Conservation (phyloP, 2,888 invertebrate species). For the Leucophora obtusa region DNA sequence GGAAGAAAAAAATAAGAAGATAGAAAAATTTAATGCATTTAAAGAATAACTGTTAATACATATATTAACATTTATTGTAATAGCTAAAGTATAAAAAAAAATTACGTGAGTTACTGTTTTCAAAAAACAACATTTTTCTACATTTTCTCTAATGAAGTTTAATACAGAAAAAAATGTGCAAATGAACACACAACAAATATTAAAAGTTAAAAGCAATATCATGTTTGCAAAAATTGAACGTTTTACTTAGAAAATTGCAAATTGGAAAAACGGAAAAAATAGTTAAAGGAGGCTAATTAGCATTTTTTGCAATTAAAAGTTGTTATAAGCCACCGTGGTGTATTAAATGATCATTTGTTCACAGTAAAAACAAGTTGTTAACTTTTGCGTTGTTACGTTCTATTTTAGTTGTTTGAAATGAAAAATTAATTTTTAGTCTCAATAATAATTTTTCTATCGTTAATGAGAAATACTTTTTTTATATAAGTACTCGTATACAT, state of each 20-base stretch:
- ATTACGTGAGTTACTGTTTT: background rate
- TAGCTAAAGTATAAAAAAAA: background rate
- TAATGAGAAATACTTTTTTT: background rate
- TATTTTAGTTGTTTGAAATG: constrained; percentile 4
- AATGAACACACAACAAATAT: background rate
- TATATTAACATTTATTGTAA: background rate
- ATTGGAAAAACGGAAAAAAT: background rate
- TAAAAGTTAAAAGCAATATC: constrained; percentile 20
- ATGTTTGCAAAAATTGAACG: constrained; percentile 11
- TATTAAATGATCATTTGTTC: constrained; percentile 6
- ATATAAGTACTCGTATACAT: background rate
- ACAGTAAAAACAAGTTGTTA: background rate
- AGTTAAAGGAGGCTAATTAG: constrained; percentile 12
- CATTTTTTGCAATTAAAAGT: constrained; percentile 12
- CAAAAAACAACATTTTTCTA: background rate
- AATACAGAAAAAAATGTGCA: background rate
- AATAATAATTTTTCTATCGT: background rate
- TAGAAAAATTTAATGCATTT: background rate
- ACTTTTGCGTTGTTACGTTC: background rate
- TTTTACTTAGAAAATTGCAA: background rate
- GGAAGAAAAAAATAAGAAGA: background rate
- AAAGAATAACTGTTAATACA: background rate
- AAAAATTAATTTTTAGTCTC: constrained; percentile 35
- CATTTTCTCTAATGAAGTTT: background rate
- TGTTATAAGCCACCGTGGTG: background rate